Base-by-base conservation (phyloP, 2,797 vertebrate genomes). In the Sebastes kiyomatsui region DNA sequence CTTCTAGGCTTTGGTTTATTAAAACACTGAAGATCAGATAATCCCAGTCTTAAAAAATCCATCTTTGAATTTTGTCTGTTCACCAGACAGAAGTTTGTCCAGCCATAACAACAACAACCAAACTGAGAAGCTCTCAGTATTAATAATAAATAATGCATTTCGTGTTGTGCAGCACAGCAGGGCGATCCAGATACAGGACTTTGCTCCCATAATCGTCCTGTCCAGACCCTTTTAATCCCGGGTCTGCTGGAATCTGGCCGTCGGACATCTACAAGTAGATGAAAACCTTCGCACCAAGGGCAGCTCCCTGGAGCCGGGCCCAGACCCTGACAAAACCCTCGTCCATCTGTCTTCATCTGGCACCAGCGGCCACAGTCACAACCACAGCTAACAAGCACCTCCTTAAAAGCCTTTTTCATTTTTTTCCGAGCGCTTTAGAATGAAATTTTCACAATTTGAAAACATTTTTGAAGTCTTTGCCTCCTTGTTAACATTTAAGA, bases 271-370 rank as follows among this genome's bases (percentile, higher is more conserved):
- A 85, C 83, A 38, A 90, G 83, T 80, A 80, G 88, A 93, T 88
- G 89, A 90, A 89, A 92, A 80, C 9, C 56, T 86, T 90, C 16
- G 28, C 74, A 79, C 87, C 84, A 35, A 88, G 80, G 81, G 77
- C 80, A 79, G 81, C 70, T 75, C 65, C 30, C 87, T 93, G 92
- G 91, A 91, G 77, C 73, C 11, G 7, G 78, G 82, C 91, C 91
- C 82, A 71, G 85, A 77, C 74, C 78, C 75, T 13, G n/a, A 71
- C 73, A 85, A 89, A 88, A 70, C 77, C 84, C 73, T 59, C 14
- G n/a, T 80, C 93, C 90, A 93, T 92, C 93, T 94, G 88, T 87
- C 81, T 71, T 76, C 84, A 77, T 90, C 85, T 88, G 88, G 80
- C 87, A 78, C 70, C 67, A 12, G n/a, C 54, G 30, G 76, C 81